Evolutionary conservation across 1,140 invertebrate genomes (phyloP).

Genomic region (Asbolus verrucosus): DNA sequence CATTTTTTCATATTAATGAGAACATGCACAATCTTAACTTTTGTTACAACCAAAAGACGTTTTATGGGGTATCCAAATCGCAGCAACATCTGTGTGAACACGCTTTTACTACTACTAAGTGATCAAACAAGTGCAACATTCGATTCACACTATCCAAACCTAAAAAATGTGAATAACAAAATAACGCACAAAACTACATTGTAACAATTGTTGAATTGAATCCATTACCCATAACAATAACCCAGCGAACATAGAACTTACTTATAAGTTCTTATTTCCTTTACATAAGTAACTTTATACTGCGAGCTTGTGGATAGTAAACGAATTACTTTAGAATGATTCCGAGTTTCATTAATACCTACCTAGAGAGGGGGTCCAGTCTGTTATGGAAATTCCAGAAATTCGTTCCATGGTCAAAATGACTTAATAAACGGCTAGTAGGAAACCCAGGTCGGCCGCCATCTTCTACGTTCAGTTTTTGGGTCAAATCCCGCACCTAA

Average conservation of each 20-base stretch:
- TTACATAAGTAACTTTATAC: conserved; percentile 58
- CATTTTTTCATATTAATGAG: no score
- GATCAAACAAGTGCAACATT: no score
- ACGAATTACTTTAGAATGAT: conserved; percentile 21
- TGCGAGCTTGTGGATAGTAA: conserved; percentile 59
- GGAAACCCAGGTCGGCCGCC: conserved; percentile 70
- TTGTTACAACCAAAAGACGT: no score
- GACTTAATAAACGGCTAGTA: conserved; percentile 67
- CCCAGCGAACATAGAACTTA: conserved; percentile 54
- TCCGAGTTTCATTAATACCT: conserved; percentile 18
- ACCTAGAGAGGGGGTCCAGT: conserved; percentile 60
- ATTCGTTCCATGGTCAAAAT: conserved; percentile 63
- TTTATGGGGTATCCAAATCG: no score
- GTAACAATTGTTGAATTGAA: conserved; percentile 3
- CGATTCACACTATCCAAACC: no score
- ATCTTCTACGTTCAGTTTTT: conserved; percentile 86
- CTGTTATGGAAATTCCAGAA: conserved; percentile 61
- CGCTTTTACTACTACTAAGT: no score
- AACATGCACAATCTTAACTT: no score
- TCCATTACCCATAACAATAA: conserved; percentile 5
- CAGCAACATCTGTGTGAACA: no score
- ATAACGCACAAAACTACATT: conserved; percentile 44
- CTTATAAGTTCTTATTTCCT: conserved; percentile 58
- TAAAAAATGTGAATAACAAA: conserved; percentile 4
- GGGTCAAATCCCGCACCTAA: conserved; percentile 84